Conservation (phyloP, 2,797 vertebrate genomes). For the Bovichtus variegatus region DNA sequence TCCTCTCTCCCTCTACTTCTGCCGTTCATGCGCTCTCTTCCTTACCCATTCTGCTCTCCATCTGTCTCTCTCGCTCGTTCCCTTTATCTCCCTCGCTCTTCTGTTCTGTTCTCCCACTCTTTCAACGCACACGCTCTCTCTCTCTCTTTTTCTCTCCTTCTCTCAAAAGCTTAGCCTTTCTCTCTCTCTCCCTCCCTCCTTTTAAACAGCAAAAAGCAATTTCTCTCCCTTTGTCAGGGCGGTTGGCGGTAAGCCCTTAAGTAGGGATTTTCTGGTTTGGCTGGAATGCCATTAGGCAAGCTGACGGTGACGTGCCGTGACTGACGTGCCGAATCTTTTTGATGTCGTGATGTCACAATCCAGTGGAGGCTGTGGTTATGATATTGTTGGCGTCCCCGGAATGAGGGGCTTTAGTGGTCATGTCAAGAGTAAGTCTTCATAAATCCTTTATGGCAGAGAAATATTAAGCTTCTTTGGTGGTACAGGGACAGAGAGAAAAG, state of each 20-base stretch:
- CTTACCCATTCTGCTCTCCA: slow-evolving; percentile 57
- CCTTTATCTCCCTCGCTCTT: slow-evolving; percentile 64
- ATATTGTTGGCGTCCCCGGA: slow-evolving; percentile 81
- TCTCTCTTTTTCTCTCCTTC: slow-evolving; percentile 47
- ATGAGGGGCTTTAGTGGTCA: slow-evolving; percentile 81
- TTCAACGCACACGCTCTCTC: slow-evolving; percentile 32
- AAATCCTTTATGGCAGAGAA: slow-evolving; percentile 84
- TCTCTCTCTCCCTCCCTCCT: slow-evolving; percentile 69
- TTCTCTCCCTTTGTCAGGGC: slow-evolving; percentile 84
- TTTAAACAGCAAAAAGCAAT: slow-evolving; percentile 86
- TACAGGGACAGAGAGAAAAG: slow-evolving; percentile 69
- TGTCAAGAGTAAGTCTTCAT: slow-evolving; percentile 84
- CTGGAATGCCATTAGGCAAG: slow-evolving; percentile 84
- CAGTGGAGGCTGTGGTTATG: slow-evolving; percentile 76
- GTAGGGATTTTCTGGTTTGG: slow-evolving; percentile 87
- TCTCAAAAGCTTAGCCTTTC: slow-evolving; percentile 76
- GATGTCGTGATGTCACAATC: slow-evolving; percentile 85
- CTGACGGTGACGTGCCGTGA: slow-evolving; percentile 81
- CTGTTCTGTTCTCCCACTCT: slow-evolving; percentile 58
- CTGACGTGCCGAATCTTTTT: slow-evolving; percentile 83
- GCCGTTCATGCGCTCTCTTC: slow-evolving; percentile 40
- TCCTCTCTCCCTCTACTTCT: slow-evolving; percentile 42
- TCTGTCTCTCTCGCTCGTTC: slow-evolving; percentile 63
- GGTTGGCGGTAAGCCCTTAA: slow-evolving; percentile 83
- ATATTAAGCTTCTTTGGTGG: slow-evolving; percentile 84